Evolutionary conservation across 1,140 invertebrate species (phyloP).

Genomic region (Zaprionus africanus): DNA sequence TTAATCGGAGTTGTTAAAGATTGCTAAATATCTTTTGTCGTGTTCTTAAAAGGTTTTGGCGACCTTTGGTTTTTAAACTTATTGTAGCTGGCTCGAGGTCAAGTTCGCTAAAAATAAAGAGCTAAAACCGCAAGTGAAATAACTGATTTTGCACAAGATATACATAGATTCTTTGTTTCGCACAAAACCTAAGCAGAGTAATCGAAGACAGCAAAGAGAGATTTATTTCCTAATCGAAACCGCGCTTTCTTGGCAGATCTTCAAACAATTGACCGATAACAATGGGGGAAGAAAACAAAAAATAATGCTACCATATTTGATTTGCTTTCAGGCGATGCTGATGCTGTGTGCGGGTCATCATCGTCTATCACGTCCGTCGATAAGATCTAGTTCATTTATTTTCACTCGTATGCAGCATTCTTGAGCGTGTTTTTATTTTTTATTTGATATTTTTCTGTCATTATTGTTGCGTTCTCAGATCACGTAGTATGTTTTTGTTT

Average conservation of each 20-base stretch:
- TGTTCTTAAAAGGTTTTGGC: too few relatives aligned
- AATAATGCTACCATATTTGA: too few relatives aligned
- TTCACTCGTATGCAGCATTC: conserved; percentile 29
- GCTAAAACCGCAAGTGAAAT: neutral
- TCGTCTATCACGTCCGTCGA: conserved; percentile 21
- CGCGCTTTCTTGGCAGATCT: neutral
- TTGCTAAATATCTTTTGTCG: neutral
- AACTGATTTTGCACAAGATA: neutral
- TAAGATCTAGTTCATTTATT: conserved; percentile 40
- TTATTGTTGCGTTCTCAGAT: conserved; percentile 20
- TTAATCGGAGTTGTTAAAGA: neutral
- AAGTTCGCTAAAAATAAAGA: neutral
- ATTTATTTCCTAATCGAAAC: neutral
- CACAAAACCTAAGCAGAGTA: neutral
- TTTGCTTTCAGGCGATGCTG: neutral
- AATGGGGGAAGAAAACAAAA: too few relatives aligned
- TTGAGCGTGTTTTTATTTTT: neutral
- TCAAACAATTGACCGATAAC: neutral
- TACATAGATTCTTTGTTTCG: neutral
- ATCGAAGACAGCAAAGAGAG: neutral
- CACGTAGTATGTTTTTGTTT: conserved; percentile 15
- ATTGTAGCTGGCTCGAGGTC: too few relatives aligned
- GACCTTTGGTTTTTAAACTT: too few relatives aligned
- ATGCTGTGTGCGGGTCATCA: neutral
- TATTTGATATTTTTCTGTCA: conserved; percentile 15